Evolutionary conservation across 2,113 vertebrate species (phyloP), one percentile per base, ranked within the genome.

Genomic region (Chlorodrepanis virens): DNA sequence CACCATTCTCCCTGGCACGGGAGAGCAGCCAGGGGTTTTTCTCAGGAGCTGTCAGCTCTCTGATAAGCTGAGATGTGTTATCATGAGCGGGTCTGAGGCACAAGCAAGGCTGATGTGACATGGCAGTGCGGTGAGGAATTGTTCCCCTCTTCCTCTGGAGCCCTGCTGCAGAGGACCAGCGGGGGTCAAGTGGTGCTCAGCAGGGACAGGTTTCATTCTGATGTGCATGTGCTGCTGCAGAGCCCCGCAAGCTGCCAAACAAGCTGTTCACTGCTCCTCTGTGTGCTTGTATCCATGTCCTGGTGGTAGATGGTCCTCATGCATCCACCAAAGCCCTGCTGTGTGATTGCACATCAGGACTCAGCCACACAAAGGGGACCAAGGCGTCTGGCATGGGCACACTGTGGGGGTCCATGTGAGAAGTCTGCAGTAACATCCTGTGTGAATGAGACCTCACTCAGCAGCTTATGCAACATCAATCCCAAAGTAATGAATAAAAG

Each of bases 41-140:
- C 90, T 79, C 42, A 57, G 76, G 87, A 94, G 54, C 81, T 90
- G 72, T 70, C 95, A 91, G 63, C 52, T 89, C 56, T 86, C 72
- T 65, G 69, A 71, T 87, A 87, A 94, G 69, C 76, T 65, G 54
- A 80, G 50, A 74, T 68, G 18, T 45, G n/a, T 92, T 93, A 90
- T 35, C 18, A 0, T 52, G 83, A 87, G 35, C 57, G 54, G 37
- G 85, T 68, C 65, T 69, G 86, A 95, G 83, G 49, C 1, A 1
- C 59, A n/a, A 24, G 53, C 2, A 3, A 87, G 69, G 42, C 19
- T 4, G 16, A 83, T 9, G 0, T 40, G 67, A 53, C 64, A n/a
- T 53, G 1, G 4, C 92, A 85, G 45, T 1, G 0, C 25, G 52
- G 54, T 50, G 50, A 81, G 59, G 68, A 88, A 40, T 57, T 60